Conservation (phyloP, 1,140 invertebrate genomes). For the Ctenoplectra terminalis region DNA sequence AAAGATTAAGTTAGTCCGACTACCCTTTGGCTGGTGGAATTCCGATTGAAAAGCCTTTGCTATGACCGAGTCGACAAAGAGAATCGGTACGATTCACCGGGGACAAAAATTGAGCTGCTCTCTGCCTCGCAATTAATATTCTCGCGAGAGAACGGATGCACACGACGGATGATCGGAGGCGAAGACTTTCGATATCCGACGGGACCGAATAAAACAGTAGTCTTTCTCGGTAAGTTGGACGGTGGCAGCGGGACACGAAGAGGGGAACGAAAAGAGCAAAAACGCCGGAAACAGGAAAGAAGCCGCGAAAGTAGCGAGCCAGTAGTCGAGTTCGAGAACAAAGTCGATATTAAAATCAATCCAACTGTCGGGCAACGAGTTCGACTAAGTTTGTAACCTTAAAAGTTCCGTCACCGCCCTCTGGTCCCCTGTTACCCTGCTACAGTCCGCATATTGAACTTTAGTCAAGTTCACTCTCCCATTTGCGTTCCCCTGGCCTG, state of each 20-base stretch:
- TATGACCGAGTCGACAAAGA: not conserved
- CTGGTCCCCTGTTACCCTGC: not conserved
- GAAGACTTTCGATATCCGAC: not conserved
- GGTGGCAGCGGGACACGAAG: not conserved
- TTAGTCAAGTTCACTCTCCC: conserved; percentile 76
- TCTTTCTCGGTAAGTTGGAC: not conserved
- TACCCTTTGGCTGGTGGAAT: not conserved
- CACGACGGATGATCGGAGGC: not conserved
- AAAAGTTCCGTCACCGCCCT: conserved; percentile 63
- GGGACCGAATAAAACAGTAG: not conserved
- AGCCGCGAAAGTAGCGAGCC: conserved; percentile 58
- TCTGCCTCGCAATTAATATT: conserved; percentile 9
- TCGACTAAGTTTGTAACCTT: conserved; percentile 77
- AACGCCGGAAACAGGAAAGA: conserved; percentile 24
- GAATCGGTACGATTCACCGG: too few relatives aligned
- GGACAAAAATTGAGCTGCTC: too few relatives aligned
- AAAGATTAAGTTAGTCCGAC: not conserved
- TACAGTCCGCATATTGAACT: conserved; percentile 72
- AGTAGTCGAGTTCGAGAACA: conserved; percentile 72
- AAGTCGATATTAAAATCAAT: conserved; percentile 82
- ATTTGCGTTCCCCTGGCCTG: conserved; percentile 71
- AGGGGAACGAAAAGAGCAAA: too few relatives aligned
- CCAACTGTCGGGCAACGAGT: conserved; percentile 72
- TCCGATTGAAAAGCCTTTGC: conserved; percentile 1
- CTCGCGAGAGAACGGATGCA: too few relatives aligned